Conservation (phyloP, 2,888 invertebrate species). For the Cataglyphis albicans region DNA sequence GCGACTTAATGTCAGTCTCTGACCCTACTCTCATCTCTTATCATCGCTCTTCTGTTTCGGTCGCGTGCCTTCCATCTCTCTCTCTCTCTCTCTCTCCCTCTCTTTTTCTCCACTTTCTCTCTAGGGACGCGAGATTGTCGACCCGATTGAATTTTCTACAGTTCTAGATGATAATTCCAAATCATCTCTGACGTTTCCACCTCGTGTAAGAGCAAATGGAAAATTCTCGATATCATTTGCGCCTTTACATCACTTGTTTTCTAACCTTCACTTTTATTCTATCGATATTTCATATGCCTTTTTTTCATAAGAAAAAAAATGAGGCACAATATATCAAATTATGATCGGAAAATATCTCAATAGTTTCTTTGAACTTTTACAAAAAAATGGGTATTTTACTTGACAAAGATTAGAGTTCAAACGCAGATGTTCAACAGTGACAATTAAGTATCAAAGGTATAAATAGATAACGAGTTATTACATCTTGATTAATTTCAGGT, state of each 20-base stretch:
- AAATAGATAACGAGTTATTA: not conserved
- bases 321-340: not conserved
- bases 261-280: conserved; percentile 33
- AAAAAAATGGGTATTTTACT: not conserved
- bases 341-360: not conserved
- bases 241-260: conserved; percentile 16
- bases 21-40: conserved; percentile 29
- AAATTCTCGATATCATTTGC: conserved; percentile 43
- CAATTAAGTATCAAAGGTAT: not conserved
- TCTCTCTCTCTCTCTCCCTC: conserved; percentile 26
- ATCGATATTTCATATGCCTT: not conserved
- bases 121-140: conserved; percentile 67
- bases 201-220: conserved; percentile 45
- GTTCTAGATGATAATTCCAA: conserved; percentile 69
- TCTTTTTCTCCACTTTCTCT: conserved; percentile 30
- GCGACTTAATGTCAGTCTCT: conserved; percentile 68
- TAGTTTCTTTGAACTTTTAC: not conserved
- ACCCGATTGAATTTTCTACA: conserved; percentile 75
- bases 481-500: not conserved
- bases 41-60: conserved; percentile 23
- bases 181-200: conserved; percentile 54
- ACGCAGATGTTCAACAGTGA: not conserved
- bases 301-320: not conserved
- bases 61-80: not conserved
- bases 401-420: not conserved